Base-by-base conservation (phyloP, 92 coral and sea anemone species). In the Nematostella vectensis region DNA sequence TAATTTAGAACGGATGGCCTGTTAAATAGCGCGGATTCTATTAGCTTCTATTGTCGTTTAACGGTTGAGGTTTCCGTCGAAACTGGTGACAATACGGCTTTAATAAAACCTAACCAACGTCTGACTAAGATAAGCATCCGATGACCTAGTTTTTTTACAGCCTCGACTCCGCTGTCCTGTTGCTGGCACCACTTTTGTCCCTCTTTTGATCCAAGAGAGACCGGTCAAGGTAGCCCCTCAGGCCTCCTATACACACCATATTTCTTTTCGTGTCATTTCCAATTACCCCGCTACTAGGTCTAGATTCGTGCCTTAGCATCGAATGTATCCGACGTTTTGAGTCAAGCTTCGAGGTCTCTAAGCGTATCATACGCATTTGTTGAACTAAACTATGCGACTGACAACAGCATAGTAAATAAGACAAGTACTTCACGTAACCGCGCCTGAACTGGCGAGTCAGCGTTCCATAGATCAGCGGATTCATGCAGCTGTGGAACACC, bases 401-500 rank as follows among this genome's bases (percentile, higher is more conserved):
- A 48, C 83, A 85, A 39, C 94, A 85, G 49, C 70, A 80, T 10
- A 83, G 60, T 25, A 85, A 58, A 50, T 85, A 72, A 0, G 94
- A 81, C 13, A 85, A 70, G 43, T 85, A 85, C 19, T 77, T 73
- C n/a, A 80, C 59, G 66, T 85, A 85, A 2, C 94, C 94, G 3
- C 78, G 83, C 3, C 94, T 82, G 27, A 85, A 85, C 48, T 76
- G 94, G 23, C 83, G 65, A 11, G 88, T 71, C 16, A 85, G 54
- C 2, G 88, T 85, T 29, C 93, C 88, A 47, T 91, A 91, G 1
- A 87, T 74, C 6, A 91, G 67, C 0, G 98, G 98, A 44, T 91
- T 91, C 19, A 82, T 49, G 24, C 96, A 88, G 49, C 98, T 77
- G 74, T 91, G 88, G 49, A 91, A 69, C 50, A 91, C 95, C 10